These are phyloP conservation scores for Whitmania pigra DNA, from an alignment of 1,140 invertebrate genomes.

Conservation along the genomic window DNA sequence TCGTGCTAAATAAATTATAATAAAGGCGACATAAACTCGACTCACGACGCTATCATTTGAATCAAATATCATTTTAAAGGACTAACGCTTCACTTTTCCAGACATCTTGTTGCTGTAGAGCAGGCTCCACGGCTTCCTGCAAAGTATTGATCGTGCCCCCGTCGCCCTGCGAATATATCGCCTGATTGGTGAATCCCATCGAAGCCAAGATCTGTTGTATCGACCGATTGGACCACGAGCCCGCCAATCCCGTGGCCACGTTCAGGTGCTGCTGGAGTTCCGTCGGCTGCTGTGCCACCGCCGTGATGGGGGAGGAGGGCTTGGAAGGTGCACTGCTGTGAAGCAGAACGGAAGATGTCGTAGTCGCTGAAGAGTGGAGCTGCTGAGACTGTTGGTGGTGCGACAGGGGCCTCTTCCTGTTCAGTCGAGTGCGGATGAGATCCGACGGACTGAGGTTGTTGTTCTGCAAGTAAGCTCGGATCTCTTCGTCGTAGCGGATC, in stretches of 20 bases:
- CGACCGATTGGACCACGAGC: background rate
- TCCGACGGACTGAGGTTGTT: conserved; percentile 18
- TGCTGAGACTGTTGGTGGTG: conserved; percentile 7
- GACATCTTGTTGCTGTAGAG: too few relatives aligned
- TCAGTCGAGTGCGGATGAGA: conserved; percentile 12
- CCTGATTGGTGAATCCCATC: conserved; percentile 12
- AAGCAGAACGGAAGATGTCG: background rate
- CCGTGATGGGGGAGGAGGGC: background rate
- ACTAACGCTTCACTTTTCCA: too few relatives aligned
- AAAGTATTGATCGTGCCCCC: background rate
- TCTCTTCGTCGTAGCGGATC: conserved; percentile 21
- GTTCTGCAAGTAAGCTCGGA: conserved; percentile 5
- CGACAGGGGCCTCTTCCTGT: conserved; percentile 8
- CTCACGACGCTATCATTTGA: background rate
- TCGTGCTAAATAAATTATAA: background rate
- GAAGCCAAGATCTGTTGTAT: conserved; percentile 6
- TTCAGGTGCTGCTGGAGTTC: background rate
- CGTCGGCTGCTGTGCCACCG: background rate
- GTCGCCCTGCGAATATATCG: background rate
- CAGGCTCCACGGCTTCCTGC: too few relatives aligned
- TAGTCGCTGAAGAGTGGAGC: background rate
- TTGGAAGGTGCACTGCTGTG: background rate
- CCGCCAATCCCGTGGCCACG: conserved; percentile 5
- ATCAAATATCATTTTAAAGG: too few relatives aligned
- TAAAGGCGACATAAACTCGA: background rate